Evolutionary conservation across 2,113 vertebrate genomes (phyloP), one percentile per base, ranked within the genome.

Genomic region (Neotoma lepida): DNA sequence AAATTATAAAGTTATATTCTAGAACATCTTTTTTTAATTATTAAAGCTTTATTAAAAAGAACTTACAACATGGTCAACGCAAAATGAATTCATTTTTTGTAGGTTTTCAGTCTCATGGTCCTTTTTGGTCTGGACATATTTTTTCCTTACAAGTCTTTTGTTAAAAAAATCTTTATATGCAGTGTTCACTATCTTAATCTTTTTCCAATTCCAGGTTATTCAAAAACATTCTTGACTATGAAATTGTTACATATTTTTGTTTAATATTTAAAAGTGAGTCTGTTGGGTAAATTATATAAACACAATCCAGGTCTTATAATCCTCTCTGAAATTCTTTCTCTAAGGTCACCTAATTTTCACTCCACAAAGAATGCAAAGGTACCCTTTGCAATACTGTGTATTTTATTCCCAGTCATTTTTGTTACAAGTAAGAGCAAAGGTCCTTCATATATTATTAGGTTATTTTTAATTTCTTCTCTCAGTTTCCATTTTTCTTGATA

Each of bases 401-500:
- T 61, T 87, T 64, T 93, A 49, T 46, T 77, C 41, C 1, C 0
- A 28, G 30, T 85, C 35, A 70, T 54, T 85, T 89, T 80, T 85
- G 58, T 71, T 88, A 56, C 15, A 73, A 41, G 6, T 0, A 51
- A 92, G 58, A 51, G 28, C 4, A 46, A 70, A 85, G 49, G 9
- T 46, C 63, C 44, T 28, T 28, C 85, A n/a, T 6, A 28, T 66
- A 9, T 61, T 66, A 66, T 39, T 66, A 58, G 17, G 6, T 35
- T 96, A 51, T 78, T 93, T 51, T 96, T 78, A 92, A 86, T 90
- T 85, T 88, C 24, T 74, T 88, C 35, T 90, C 28, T 66, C 20
- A 81, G 78, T 92, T 41, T 95, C 86, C 86, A 2, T 96, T 88
- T 96, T 95, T 91, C 28, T 90, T 94, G 71, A 74, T 54, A 93